Evolutionary conservation across 2,113 vertebrate species (phyloP), one percentile per base, ranked within the genome.

Genomic region (Hydrochoerus hydrochaeris): DNA sequence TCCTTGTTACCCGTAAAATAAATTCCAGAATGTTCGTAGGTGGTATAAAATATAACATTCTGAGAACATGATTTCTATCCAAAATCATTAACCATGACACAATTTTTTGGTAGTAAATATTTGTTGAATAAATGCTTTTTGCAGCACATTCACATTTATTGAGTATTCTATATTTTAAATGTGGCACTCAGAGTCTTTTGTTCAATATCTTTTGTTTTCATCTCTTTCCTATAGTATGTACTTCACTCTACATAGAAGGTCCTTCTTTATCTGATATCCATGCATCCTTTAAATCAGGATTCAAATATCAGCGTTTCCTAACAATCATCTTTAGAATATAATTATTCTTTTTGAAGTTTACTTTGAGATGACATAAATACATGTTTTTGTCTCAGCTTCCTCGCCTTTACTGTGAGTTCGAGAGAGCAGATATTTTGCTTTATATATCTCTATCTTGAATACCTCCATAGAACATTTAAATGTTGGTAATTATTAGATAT

Each of bases 331-430:
- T 54, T n/a, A 52, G 46, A 63, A 62, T 1, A 54, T n/a, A 38
- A 63, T 89, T 65, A 52, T 7, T 16, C n/a, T 44, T 41, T 38
- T 57, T 54, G 65, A 92, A 38, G 5, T 82, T 86, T 46, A 30
- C 0, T 60, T 32, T 44, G 54, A 54, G 49, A 44, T 82, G n/a
- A 30, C 32, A 0, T 81, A 41, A 73, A 41, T 52, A 5, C 7
- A 1, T 57, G 32, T 85, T 71, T 91, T 24, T 26, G 28, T 32
- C 30, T 57, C 22, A 20, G 22, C 10, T 38, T 49, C 49, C 49
- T 3, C 12, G 4, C 0, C 14, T 44, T 1, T 22, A 44, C 12
- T 69, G 32, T 46, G 41, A 17, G 28, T n/a, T 57, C 20, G 13
- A 16, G 5, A 44, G 46, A 35, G 24, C 19, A 52, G 67, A n/a